Conservation (phyloP, 2,113 vertebrate species). For the Nothocercus nigrocapillus region DNA sequence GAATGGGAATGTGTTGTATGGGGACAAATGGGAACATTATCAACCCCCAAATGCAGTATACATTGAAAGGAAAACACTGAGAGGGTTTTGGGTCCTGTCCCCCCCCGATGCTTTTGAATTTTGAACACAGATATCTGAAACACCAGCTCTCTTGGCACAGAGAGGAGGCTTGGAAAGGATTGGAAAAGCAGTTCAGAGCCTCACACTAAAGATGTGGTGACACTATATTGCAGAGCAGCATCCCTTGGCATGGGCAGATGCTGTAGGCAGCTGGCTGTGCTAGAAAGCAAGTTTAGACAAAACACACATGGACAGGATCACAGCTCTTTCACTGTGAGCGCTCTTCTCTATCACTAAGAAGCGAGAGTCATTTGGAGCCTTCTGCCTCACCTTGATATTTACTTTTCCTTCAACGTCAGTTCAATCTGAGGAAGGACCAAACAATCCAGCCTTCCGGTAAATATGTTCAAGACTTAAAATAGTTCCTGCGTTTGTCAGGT, state of each 20-base stretch:
- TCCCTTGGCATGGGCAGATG: neutral
- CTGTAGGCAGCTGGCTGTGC: neutral
- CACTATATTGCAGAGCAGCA: accelerated
- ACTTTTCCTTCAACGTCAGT: neutral
- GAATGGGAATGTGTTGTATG: neutral
- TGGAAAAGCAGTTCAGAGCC: neutral
- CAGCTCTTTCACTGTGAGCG: accelerated
- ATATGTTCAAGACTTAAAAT: slow-evolving; percentile 9
- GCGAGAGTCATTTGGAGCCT: neutral
- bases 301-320: accelerated
- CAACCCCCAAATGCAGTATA: neutral
- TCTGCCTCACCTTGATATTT: slow-evolving; percentile 25
- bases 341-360: neutral
- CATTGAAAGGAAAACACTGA: neutral
- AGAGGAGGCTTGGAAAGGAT: neutral
- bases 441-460: slow-evolving; percentile 21
- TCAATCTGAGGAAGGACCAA: neutral
- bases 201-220: neutral
- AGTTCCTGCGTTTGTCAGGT: slow-evolving; percentile 25
- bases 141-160: accelerated
- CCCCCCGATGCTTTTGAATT: neutral
- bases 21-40: neutral
- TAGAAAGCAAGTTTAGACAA: accelerated
- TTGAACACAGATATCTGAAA: neutral
- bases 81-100: too few relatives aligned